phyloP scores from a whole-genome alignment of 2,888 invertebrate genomes.

The Pollenia angustigena region DNA sequence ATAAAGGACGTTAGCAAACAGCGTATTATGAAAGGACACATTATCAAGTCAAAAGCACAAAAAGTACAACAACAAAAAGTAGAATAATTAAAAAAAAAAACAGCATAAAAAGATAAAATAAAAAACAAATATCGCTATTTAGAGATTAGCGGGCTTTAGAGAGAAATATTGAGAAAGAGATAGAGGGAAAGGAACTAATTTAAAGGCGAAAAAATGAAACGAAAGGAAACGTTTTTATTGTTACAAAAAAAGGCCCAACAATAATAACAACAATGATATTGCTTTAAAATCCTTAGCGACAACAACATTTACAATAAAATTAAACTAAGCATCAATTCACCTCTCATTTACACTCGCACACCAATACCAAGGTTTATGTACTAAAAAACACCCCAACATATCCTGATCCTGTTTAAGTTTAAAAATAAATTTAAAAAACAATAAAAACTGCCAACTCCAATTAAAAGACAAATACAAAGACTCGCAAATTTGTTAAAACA shows the following conservation, averaged over 20 bases:
- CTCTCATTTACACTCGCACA: slow-evolving; percentile 14
- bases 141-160: slow-evolving; percentile 15
- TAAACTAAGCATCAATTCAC: slow-evolving; percentile 31
- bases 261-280: slow-evolving; percentile 54
- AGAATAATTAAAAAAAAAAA: not conserved
- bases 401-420: slow-evolving; percentile 50
- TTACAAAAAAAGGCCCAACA: not conserved
- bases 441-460: slow-evolving; percentile 59
- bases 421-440: slow-evolving; percentile 33
- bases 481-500: too few species aligned
- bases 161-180: not conserved
- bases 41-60: slow-evolving; percentile 46
- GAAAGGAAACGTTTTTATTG: not conserved
- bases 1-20: slow-evolving; percentile 33
- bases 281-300: slow-evolving; percentile 10
- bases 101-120: not conserved
- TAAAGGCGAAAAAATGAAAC: slow-evolving; percentile 20
- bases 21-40: slow-evolving; percentile 46
- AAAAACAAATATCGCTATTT: slow-evolving; percentile 50
- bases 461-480: slow-evolving; percentile 49
- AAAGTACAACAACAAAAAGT: not conserved
- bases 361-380: slow-evolving; percentile 15
- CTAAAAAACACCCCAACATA: slow-evolving; percentile 44
- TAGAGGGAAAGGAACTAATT: not conserved
- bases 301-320: slow-evolving; percentile 24